Evolutionary conservation across 2,797 vertebrate species (phyloP).

Genomic region (Melanotaenia parkinsoni): DNA sequence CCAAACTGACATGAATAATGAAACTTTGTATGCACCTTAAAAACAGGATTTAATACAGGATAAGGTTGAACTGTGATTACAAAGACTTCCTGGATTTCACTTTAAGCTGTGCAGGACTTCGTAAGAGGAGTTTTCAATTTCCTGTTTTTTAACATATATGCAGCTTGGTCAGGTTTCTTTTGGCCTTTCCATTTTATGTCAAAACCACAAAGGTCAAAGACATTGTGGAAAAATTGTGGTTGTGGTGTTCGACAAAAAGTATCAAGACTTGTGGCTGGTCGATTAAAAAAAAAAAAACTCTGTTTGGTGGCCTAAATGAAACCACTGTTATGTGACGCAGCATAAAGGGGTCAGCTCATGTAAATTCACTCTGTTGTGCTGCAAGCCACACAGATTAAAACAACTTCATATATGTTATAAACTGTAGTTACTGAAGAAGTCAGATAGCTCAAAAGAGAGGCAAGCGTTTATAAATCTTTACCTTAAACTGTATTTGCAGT

Average conservation of each 20-base stretch:
- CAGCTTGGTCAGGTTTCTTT: constrained; percentile 18
- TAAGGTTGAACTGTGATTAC: constrained; percentile 20
- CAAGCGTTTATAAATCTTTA: background rate
- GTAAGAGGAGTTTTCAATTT: constrained; percentile 18
- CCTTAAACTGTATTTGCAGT: background rate
- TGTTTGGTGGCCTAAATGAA: background rate
- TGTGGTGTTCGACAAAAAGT: constrained; percentile 3
- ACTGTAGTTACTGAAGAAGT: background rate
- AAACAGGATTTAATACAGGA: constrained; percentile 11
- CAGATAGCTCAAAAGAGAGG: background rate
- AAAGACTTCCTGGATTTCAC: constrained; percentile 8
- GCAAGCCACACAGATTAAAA: background rate
- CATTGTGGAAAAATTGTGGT: constrained; percentile 28
- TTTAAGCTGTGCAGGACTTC: constrained; percentile 6
- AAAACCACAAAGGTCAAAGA: constrained; percentile 47
- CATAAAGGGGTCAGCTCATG: background rate
- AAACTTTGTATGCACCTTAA: constrained; percentile 9
- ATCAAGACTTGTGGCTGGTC: background rate
- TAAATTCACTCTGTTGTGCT: background rate
- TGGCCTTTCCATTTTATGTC: background rate
- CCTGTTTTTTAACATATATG: background rate
- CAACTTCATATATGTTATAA: background rate
- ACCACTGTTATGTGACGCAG: background rate
- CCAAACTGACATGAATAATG: constrained; percentile 9
- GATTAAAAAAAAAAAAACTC: background rate